Base-by-base conservation (phyloP, 1,140 invertebrate species). In the Telenomus remus region DNA sequence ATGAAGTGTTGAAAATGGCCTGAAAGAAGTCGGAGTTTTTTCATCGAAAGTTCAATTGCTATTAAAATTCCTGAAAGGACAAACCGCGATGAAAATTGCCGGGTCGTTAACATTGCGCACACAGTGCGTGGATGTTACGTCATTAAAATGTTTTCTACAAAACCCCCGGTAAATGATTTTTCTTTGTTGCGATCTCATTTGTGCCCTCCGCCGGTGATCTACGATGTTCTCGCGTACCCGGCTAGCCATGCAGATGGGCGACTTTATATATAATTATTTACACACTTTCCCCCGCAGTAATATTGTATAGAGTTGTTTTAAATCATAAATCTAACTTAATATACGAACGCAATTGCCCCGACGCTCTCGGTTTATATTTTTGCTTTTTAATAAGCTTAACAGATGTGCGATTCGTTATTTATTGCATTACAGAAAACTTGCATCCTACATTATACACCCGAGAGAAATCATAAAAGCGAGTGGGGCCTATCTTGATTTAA, bases 261-360 rank as follows among this genome's bases (percentile, higher is more conserved):
- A 11, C 55, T 60, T 74, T 27, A 61, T 56, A 61, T 74, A 61
- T 63, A 61, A 74, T 74, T 66, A 75, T 68, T 75, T 68, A 68
- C 66, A 75, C 47, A 75, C 63, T 74, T 74, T 74, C 72, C 72
- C 72, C 64, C 64, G 57, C 59, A 75, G 71, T 74, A 63, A 74
- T 68, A 66, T 74, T 68, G 57, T 68, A 68, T 63, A 68, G 63
- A 63, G 71, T 57, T 68, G 51, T 74, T 68, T 74, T 74, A 68
- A 74, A 74, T 74, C 71, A 74, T 68, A 74, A 74, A 74, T 74
- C 63, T 74, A 74, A 74, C 51, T 74, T 74, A 74, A 74, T 74
- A 68, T 74, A 68, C 63, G 63, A 74, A 74, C 68, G 63, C 37
- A 57, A 74, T 68, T 68, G 56, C 56, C 48, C 15, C n/a, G 42